These are phyloP conservation scores for Plutella xylostella DNA, from an alignment of 2,888 invertebrate genomes.

Conservation along the genomic window DNA sequence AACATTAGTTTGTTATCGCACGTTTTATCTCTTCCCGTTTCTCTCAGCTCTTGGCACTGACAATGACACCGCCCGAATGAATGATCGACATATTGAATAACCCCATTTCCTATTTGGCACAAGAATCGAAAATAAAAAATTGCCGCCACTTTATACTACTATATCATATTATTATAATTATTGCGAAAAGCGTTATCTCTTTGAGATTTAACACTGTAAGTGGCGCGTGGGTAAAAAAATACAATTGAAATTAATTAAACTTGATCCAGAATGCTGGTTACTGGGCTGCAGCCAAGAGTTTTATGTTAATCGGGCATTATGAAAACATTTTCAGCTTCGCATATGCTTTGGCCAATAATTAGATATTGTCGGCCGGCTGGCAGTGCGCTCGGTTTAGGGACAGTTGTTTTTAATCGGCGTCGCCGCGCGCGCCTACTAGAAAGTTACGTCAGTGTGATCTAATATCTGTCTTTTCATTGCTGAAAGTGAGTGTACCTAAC, in stretches of 20 bases:
- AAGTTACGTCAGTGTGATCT: slow-evolving; percentile 29
- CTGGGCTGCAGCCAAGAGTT: slow-evolving; percentile 50
- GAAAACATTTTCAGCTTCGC: slow-evolving; percentile 44
- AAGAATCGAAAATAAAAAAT: too few species aligned
- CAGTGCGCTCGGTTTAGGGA: slow-evolving; percentile 30
- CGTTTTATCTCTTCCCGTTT: slow-evolving; percentile 51
- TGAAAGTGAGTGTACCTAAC: slow-evolving; percentile 1
- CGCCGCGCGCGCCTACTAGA: slow-evolving; percentile 21
- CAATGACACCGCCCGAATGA: slow-evolving; percentile 25
- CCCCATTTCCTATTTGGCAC: slow-evolving; percentile 3
- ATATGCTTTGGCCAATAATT: slow-evolving; percentile 45
- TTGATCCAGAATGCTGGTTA: slow-evolving; percentile 30
- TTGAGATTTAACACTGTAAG: slow-evolving; percentile 7
- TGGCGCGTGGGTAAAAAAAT: background rate
- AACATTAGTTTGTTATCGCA: slow-evolving; percentile 38
- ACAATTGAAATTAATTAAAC: slow-evolving; percentile 22
- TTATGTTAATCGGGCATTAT: slow-evolving; percentile 46
- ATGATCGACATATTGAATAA: slow-evolving; percentile 1
- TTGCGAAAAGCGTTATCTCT: background rate
- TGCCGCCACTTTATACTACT: too few species aligned
- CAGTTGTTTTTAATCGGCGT: slow-evolving; percentile 30
- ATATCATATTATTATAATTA: too few species aligned
- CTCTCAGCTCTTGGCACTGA: slow-evolving; percentile 52
- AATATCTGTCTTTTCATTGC: background rate
- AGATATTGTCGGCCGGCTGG: slow-evolving; percentile 35